Evolutionary conservation across 2,797 vertebrate genomes (phyloP).

Genomic region (Pangasius krempfi): DNA sequence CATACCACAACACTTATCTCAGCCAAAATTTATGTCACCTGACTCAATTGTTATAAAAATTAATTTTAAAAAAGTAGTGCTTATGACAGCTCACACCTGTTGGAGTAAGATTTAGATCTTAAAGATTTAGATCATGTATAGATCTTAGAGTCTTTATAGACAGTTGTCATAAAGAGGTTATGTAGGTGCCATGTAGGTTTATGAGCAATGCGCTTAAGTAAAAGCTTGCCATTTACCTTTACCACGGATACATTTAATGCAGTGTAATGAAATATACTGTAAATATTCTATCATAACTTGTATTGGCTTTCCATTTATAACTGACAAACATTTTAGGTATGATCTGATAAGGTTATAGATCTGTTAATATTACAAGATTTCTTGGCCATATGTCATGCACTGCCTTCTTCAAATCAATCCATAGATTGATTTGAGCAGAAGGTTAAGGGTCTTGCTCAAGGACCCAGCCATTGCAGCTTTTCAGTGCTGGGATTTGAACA

Average conservation of each 20-base stretch:
- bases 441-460: background rate
- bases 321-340: background rate
- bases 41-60: background rate
- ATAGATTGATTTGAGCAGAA: background rate
- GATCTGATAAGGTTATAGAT: background rate
- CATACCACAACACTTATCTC: background rate
- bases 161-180: background rate
- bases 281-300: background rate
- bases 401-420: background rate
- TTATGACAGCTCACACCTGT: background rate
- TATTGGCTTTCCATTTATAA: background rate
- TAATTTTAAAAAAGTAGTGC: background rate
- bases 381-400: background rate
- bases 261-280: background rate
- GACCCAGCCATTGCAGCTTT: background rate
- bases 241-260: background rate
- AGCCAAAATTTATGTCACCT: background rate
- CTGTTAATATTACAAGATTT: background rate
- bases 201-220: background rate
- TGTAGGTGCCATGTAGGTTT: background rate
- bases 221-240: background rate
- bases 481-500: too few species aligned
- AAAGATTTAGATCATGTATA: background rate
- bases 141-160: background rate
- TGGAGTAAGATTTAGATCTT: background rate